Evolutionary conservation across 1,140 invertebrate genomes (phyloP).

Genomic region (Colletes gigas): DNA sequence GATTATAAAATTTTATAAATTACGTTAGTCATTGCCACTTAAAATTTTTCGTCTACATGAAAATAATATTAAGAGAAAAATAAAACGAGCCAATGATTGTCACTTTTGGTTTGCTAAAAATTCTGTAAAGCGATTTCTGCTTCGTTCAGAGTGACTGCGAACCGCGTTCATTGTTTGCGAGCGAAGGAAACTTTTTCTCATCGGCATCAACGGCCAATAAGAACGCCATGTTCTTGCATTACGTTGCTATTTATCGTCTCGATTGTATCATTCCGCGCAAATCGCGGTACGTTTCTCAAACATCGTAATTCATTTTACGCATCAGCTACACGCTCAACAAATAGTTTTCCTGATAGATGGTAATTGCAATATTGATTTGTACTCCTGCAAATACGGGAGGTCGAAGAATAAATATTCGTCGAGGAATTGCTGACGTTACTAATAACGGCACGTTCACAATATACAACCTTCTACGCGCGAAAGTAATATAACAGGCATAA

Average conservation of each 20-base stretch:
- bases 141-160: too few species aligned
- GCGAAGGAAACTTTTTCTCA: background rate
- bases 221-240: conserved; percentile 25
- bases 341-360: conserved; percentile 41
- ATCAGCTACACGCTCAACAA: conserved; percentile 37
- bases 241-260: conserved; percentile 23
- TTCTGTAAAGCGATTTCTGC: background rate
- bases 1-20: too few species aligned
- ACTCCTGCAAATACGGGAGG: conserved; percentile 6
- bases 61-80: too few species aligned
- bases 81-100: background rate
- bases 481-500: conserved; percentile 13
- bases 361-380: conserved; percentile 43
- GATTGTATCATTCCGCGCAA: conserved; percentile 15
- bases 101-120: background rate
- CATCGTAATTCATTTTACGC: conserved; percentile 45
- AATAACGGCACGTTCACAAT: conserved; percentile 12
- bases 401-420: conserved; percentile 21
- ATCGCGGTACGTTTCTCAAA: conserved; percentile 23
- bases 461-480: conserved; percentile 1
- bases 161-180: background rate
- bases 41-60: too few species aligned
- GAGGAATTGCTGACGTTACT: conserved; percentile 27
- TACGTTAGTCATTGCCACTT: too few species aligned
- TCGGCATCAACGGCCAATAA: background rate